Percentiles rank a stretch among this genome's conserved stretches.
phyloP scores from a whole-genome alignment of 2,888 invertebrate species.

The Volucella zonaria region DNA sequence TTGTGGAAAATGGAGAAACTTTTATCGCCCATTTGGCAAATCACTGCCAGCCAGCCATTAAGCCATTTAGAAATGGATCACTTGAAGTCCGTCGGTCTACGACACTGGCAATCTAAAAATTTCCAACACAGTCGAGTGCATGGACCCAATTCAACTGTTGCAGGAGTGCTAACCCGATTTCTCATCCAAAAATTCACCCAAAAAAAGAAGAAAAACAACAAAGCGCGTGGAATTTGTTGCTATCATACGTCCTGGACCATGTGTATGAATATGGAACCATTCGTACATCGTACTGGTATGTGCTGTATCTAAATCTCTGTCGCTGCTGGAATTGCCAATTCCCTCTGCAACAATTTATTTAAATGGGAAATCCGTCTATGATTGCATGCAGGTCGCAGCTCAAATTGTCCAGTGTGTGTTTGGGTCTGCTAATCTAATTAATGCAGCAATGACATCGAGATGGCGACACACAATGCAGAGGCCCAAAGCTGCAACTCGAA shows the following conservation, averaged over 20 bases:
- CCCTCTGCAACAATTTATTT: slow-evolving; percentile 41
- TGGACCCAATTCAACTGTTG: slow-evolving; percentile 42
- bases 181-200: too few species aligned
- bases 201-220: too few species aligned
- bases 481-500: slow-evolving; percentile 42
- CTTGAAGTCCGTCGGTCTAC: slow-evolving; percentile 26
- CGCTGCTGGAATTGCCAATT: slow-evolving; percentile 42
- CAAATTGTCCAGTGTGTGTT: slow-evolving; percentile 31
- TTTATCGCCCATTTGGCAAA: slow-evolving; percentile 66
- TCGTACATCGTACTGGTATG: background rate
- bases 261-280: background rate
- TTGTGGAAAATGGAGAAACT: slow-evolving; percentile 63
- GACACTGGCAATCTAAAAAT: slow-evolving; percentile 34
- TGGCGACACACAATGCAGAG: slow-evolving; percentile 8
- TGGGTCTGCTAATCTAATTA: slow-evolving; percentile 58
- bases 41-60: slow-evolving; percentile 65
- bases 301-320: slow-evolving; percentile 8
- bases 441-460: slow-evolving; percentile 49
- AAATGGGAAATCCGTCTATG: slow-evolving; percentile 19
- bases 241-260: background rate
- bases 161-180: background rate
- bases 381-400: slow-evolving; percentile 4
- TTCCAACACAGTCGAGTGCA: slow-evolving; percentile 27
- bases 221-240: background rate
- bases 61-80: slow-evolving; percentile 68